A percentile compares a stretch with the other conserved stretches of the same genome.
phyloP scores from a whole-genome alignment of 2,888 invertebrate genomes.

The Opisthograptis luteolata region DNA sequence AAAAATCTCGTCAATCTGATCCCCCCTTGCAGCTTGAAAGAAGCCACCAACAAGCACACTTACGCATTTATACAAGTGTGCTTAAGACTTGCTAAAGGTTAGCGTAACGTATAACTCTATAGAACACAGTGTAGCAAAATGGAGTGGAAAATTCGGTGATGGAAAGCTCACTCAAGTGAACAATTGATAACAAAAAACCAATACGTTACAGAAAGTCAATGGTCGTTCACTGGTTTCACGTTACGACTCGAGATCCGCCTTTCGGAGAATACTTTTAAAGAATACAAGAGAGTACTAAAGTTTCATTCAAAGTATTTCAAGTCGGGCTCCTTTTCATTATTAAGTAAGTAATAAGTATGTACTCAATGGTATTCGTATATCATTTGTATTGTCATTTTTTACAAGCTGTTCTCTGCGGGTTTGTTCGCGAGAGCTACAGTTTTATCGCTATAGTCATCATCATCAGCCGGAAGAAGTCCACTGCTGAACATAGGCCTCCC shows the following conservation, averaged over 20 bases:
- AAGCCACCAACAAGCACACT: no score
- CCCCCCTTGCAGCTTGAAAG: no score
- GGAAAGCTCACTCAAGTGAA: constrained; percentile 12
- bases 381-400: no score
- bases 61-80: no score
- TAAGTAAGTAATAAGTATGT: no score
- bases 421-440: background rate
- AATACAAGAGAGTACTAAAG: background rate
- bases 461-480: no score
- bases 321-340: no score
- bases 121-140: background rate
- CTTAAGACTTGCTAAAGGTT: background rate
- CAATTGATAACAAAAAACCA: constrained; percentile 22
- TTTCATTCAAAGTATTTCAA: background rate
- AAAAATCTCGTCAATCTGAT: no score
- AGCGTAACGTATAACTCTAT: background rate
- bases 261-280: constrained; percentile 5
- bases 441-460: no score
- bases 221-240: constrained; percentile 3
- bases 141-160: constrained; percentile 15
- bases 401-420: no score
- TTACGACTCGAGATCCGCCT: constrained; percentile 1
- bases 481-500: no score
- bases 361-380: no score
- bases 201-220: constrained; percentile 15